phyloP scores from a whole-genome alignment of 2,888 invertebrate species.

The Pachydiplax longipennis region DNA sequence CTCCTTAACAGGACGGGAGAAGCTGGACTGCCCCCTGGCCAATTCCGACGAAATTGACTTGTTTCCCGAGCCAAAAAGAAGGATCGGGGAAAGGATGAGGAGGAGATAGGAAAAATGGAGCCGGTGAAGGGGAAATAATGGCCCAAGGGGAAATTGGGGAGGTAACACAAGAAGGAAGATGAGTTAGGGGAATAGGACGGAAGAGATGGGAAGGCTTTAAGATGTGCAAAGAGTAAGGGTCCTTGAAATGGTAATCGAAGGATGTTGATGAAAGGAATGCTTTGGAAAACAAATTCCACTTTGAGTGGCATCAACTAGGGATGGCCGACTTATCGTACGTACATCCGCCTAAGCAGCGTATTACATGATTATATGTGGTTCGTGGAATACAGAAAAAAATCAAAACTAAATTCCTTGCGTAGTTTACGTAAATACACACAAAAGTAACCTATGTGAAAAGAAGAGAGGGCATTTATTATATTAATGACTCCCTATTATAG shows the following conservation, averaged over 20 bases:
- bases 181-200: neutral
- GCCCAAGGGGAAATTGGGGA: neutral
- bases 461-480: too few relatives aligned
- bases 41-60: conserved; percentile 35
- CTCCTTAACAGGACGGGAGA: neutral
- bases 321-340: too few relatives aligned
- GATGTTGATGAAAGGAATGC: too few relatives aligned
- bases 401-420: too few relatives aligned
- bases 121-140: conserved; percentile 26
- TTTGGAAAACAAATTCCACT: neutral
- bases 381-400: too few relatives aligned
- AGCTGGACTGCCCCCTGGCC: neutral
- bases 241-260: neutral
- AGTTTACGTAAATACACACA: too few relatives aligned
- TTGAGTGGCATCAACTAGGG: neutral
- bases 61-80: conserved; percentile 18
- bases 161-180: neutral
- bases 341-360: too few relatives aligned
- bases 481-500: too few relatives aligned
- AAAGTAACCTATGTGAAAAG: too few relatives aligned
- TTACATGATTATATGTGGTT: too few relatives aligned
- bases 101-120: conserved; percentile 17
- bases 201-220: neutral
- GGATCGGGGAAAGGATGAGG: neutral
- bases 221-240: neutral